phyloP scores from a whole-genome alignment of 2,797 vertebrate species.

The Scarus forsteni region DNA sequence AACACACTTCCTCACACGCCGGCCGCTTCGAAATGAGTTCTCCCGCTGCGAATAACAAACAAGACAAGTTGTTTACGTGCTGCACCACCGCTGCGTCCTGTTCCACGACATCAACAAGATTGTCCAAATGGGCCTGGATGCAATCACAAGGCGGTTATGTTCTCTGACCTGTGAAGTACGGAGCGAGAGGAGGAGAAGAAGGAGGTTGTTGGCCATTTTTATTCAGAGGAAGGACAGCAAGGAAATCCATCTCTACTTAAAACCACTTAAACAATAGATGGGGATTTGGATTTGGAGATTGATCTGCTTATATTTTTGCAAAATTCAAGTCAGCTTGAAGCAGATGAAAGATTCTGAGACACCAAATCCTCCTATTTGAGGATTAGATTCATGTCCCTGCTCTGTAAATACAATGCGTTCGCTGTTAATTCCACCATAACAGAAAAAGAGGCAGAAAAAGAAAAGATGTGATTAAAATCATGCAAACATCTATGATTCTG shows the following conservation, averaged over 20 bases:
- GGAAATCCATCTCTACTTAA: conserved; percentile 30
- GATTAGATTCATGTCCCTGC: conserved; percentile 38
- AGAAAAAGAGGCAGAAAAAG: background rate
- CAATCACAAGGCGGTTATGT: background rate
- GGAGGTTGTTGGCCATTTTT: conserved; percentile 14
- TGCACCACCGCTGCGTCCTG: background rate
- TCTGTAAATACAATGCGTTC: conserved; percentile 8
- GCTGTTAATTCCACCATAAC: background rate
- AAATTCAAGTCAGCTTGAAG: conserved; percentile 40
- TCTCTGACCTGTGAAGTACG: conserved; percentile 27
- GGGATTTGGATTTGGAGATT: conserved; percentile 56
- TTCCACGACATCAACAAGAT: conserved; percentile 10
- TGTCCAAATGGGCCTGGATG: conserved; percentile 20
- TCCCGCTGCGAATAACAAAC: conserved; percentile 36
- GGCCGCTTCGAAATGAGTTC: conserved; percentile 48
- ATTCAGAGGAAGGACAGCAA: conserved; percentile 9
- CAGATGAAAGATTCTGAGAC: conserved; percentile 29
- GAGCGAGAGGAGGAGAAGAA: conserved; percentile 2
- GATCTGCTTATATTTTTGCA: conserved; percentile 45
- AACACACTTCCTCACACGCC: background rate
- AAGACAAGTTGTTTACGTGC: conserved; percentile 52
- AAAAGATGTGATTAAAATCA: background rate
- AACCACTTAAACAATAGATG: conserved; percentile 26
- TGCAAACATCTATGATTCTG: too few relatives aligned
- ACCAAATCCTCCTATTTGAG: conserved; percentile 46